These are phyloP conservation scores for Apeltes quadracus DNA, from an alignment of 2,113 vertebrate genomes.

Conservation along the genomic window DNA sequence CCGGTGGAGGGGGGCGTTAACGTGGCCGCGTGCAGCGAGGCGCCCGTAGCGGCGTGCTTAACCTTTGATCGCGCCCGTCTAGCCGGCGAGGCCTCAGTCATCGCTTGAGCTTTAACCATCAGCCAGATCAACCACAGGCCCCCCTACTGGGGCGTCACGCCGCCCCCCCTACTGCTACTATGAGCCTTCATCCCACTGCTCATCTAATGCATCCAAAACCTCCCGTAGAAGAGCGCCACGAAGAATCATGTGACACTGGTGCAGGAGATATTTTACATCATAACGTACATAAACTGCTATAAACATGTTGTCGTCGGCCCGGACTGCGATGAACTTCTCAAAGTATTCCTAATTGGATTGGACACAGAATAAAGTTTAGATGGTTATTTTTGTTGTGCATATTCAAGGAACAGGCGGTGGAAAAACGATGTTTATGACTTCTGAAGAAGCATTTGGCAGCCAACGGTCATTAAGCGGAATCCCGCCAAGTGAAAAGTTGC, in stretches of 20 bases:
- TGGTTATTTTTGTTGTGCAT: slow-evolving; percentile 74
- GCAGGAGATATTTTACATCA: too few species aligned
- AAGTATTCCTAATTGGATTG: slow-evolving; percentile 79
- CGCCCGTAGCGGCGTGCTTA: slow-evolving; percentile 65
- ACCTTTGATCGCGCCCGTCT: slow-evolving; percentile 66
- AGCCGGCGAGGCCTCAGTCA: slow-evolving; percentile 41
- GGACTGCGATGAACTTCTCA: slow-evolving; percentile 64
- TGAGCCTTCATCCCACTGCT: slow-evolving; percentile 41
- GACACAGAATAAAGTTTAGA: slow-evolving; percentile 74
- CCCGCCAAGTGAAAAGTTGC: slow-evolving; percentile 78
- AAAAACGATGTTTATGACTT: slow-evolving; percentile 74
- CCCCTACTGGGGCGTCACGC: slow-evolving; percentile 50
- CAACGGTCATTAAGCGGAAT: slow-evolving; percentile 76
- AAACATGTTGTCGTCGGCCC: too few species aligned
- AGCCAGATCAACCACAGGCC: slow-evolving; percentile 63
- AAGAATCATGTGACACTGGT: too few species aligned
- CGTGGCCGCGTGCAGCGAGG: background rate
- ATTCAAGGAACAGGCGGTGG: slow-evolving; percentile 71
- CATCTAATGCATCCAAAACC: background rate
- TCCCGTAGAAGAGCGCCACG: too few species aligned
- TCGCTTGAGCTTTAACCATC: slow-evolving; percentile 48
- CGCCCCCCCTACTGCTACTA: slow-evolving; percentile 49
- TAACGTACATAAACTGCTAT: too few species aligned
- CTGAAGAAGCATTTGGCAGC: slow-evolving; percentile 77
- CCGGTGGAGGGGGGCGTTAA: too few species aligned